Evolutionary conservation across 2,888 invertebrate genomes (phyloP).

Genomic region (Lasiommata megera): DNA sequence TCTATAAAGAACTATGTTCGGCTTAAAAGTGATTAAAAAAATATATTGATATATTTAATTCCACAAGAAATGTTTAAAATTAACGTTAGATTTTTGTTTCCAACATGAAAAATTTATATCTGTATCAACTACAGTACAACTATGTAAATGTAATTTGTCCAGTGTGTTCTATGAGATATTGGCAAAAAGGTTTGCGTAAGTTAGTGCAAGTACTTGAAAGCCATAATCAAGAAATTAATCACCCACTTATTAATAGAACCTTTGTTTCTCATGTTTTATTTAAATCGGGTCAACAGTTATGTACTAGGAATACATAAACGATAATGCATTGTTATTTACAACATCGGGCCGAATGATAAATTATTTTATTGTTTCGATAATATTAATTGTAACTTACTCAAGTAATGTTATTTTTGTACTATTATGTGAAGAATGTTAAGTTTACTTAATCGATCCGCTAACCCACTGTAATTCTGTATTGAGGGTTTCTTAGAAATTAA

Average conservation of each 20-base stretch:
- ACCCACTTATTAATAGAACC: neutral
- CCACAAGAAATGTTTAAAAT: too few species aligned
- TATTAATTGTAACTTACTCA: constrained; percentile 50
- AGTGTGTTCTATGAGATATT: too few species aligned
- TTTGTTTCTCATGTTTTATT: neutral
- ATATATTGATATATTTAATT: too few species aligned
- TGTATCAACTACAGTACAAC: too few species aligned
- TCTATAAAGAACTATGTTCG: too few species aligned
- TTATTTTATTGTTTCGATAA: constrained; percentile 44
- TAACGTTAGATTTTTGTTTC: too few species aligned
- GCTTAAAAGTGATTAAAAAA: too few species aligned
- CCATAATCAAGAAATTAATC: neutral
- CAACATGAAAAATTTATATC: too few species aligned
- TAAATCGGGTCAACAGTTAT: neutral
- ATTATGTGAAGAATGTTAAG: constrained; percentile 66
- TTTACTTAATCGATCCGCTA: constrained; percentile 76
- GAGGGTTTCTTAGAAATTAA: constrained; percentile 81
- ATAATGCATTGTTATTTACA: constrained; percentile 37
- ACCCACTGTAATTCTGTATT: constrained; percentile 78
- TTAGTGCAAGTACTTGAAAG: too few species aligned
- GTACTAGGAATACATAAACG: neutral
- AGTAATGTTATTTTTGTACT: constrained; percentile 75
- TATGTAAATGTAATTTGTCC: too few species aligned
- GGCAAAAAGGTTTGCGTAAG: too few species aligned
- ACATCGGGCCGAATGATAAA: constrained; percentile 35